Evolutionary conservation across 2,797 vertebrate genomes (phyloP), one percentile per base, ranked within the genome.

Genomic region (Alosa sapidissima): DNA sequence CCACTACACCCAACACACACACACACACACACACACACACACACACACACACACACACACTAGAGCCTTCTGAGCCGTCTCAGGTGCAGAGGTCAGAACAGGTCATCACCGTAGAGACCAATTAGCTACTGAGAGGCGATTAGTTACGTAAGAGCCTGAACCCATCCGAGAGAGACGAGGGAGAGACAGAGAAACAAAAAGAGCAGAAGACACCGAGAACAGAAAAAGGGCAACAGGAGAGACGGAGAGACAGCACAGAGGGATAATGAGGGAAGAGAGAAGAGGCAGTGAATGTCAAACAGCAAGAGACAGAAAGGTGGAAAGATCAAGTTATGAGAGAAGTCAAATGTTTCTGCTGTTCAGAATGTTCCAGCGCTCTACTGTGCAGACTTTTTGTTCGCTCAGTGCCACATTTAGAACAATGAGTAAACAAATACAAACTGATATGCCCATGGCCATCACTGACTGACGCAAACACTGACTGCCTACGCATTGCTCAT

Each of bases 111-210:
- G 85, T 60, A 45, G 83, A 85, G 75, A 81, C 72, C 81, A 86
- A 85, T 84, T 82, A 81, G 62, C 81, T 65, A 54, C 84, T 51
- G 48, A 86, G 86, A 89, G 83, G 81, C 47, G 85, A 87, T 90
- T 88, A 84, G 85, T 90, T 88, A 86, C 28, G 24, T 86, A 90
- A 90, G 51, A 81, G 11, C 49, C 41, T 19, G 14, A 78, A 78
- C 72, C 41, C 36, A 78, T 8, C 60, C 60, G 24, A 62, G 55
- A 65, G n/a, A 65, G 60, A 28, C 28, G 28, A 28, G 28, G 33
- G 14, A 72, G 28, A 75, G 68, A 75, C 33, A 45, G 14, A 75
- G 33, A 36, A 5, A 36, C 0, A 28, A 36, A 2, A 36, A 72
- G 36, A 41, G 36, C 54, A 41, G 33, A 68, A 72, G 36, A 41